Percentiles rank a stretch among this genome's conserved stretches.
These are phyloP conservation scores for Prunella fulvescens DNA, from an alignment of 2,113 vertebrate species.

Conservation along the genomic window DNA sequence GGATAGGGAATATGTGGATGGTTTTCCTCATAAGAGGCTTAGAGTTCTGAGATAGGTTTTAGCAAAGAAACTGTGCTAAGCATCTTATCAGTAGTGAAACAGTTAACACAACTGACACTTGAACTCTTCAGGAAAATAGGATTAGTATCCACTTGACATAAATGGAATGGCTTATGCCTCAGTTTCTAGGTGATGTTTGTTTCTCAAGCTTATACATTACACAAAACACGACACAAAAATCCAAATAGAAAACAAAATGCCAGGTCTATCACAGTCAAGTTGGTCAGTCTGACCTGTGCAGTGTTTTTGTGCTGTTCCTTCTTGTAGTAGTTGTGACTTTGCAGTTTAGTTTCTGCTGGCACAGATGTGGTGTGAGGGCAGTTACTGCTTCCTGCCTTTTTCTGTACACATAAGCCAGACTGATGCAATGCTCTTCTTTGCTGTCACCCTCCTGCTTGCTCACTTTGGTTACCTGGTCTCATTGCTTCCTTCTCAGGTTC, in stretches of 20 bases:
- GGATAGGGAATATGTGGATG: not conserved
- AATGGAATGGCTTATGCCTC: not conserved
- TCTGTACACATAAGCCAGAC: not conserved
- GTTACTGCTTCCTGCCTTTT: not conserved
- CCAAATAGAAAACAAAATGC: not conserved
- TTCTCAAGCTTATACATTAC: not conserved
- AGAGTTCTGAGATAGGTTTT: not conserved
- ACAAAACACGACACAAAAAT: not conserved
- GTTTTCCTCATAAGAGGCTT: not conserved
- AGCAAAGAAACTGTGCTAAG: not conserved
- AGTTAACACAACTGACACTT: not conserved
- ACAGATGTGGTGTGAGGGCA: not conserved
- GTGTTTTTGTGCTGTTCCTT: not conserved
- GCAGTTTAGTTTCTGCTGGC: not conserved
- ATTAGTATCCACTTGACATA: not conserved
- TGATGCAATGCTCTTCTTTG: not conserved
- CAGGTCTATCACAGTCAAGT: not conserved
- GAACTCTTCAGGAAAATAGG: not conserved
- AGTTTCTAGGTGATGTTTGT: not conserved
- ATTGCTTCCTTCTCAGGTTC: not conserved
- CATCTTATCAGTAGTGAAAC: not conserved
- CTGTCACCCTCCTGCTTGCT: not conserved
- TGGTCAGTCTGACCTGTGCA: not conserved
- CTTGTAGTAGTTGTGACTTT: not conserved
- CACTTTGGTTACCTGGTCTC: not conserved